Base-by-base conservation (phyloP, 2,888 invertebrate genomes). In the Nomada ruficornis region DNA sequence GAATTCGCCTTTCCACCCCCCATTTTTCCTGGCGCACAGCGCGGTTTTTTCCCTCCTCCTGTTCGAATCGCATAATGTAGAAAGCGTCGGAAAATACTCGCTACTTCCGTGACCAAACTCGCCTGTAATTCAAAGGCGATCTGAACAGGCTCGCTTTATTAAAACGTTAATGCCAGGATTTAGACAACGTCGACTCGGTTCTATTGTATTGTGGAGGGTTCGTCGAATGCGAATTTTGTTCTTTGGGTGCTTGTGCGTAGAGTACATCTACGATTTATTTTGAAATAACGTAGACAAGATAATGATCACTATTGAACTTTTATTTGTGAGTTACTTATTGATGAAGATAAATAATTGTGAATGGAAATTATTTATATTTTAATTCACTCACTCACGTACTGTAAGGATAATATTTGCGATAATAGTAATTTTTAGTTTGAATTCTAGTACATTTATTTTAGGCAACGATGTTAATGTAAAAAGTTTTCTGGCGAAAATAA, bases 71-170 rank as follows among this genome's bases (percentile, higher is more conserved):
- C 62, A 74, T 71, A 82, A 82, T 73, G 71, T 57, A 72, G 77
- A 80, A 83, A 86, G 72, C 76, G 80, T 75, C 70, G 83, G 87
- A 73, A 77, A 86, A 87, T 76, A 67, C 72, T 75, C 68, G 26
- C 67, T 42, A 72, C 69, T 73, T 74, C 52, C 75, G 60, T 57
- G 71, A 50, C 68, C 82, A 42, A 52, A 20, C 15, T 44, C 72
- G 60, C 60, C 50, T 67, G 29, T 52, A 77, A 77, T 87, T 84
- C 80, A 85, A 74, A 80, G 63, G 87, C 82, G 85, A 80, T 80
- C 85, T n/a, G n/a, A n/a, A 71, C 59, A 64, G 50, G 62, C 57
- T 36, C 68, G 78, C 80, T 87, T 87, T 86, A 87, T 85, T 77
- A 85, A 80, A 78, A 71, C 59, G 65, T 60, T 75, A 77, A 76